Evolutionary conservation across 2,888 invertebrate genomes (phyloP).

Genomic region (Eupeodes latifasciatus): DNA sequence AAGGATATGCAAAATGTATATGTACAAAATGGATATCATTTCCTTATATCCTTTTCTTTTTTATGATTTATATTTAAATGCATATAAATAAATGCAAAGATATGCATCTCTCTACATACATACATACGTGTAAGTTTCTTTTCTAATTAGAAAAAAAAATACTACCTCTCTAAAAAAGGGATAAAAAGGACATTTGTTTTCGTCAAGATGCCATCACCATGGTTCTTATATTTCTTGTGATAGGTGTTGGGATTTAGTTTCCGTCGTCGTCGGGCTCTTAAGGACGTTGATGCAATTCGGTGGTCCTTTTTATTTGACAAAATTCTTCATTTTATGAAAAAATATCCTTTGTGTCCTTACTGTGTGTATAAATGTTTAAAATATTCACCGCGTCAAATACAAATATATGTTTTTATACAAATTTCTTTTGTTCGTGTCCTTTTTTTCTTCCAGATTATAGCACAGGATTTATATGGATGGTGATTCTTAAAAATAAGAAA

Average conservation of each 20-base stretch:
- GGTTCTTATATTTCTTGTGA: conserved; percentile 47
- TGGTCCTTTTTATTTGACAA: conserved; percentile 22
- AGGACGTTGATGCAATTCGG: conserved; percentile 40
- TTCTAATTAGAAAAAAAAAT: conserved; percentile 63
- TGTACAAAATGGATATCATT: conserved; percentile 55
- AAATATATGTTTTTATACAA: conserved; percentile 34
- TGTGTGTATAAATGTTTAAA: conserved; percentile 46
- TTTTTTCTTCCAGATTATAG: conserved; percentile 63
- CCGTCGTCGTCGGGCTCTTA: conserved; percentile 63
- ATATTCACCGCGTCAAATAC: conserved; percentile 39
- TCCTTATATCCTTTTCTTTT: conserved; percentile 54
- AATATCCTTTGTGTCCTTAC: conserved; percentile 11
- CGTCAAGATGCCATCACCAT: conserved; percentile 72
- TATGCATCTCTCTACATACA: background rate
- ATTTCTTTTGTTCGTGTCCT: conserved; percentile 54
- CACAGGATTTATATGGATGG: conserved; percentile 63
- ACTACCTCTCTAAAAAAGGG: background rate
- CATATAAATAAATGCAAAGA: conserved; percentile 35
- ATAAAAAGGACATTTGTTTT: conserved; percentile 56
- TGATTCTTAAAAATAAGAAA: conserved; percentile 39
- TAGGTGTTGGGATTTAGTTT: conserved; percentile 72
- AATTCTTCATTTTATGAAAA: conserved; percentile 18
- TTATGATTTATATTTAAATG: conserved; percentile 32
- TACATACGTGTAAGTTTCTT: conserved; percentile 52
- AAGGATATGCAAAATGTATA: conserved; percentile 1